Percentiles rank a stretch among this genome's conserved stretches.
phyloP scores from a whole-genome alignment of 53 echinoderm and acorn worm species.

The Crossaster papposus region DNA sequence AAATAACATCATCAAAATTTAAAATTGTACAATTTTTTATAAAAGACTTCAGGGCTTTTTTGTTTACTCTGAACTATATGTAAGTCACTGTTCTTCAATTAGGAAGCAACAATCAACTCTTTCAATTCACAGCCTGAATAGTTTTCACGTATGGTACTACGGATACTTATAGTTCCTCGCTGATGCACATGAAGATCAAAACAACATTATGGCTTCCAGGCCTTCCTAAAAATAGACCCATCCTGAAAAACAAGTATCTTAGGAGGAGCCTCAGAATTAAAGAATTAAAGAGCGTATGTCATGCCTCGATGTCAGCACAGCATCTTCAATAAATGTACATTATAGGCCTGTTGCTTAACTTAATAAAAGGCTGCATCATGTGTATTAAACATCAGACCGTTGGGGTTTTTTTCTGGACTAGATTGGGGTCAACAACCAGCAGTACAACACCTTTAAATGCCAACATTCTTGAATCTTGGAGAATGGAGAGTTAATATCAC shows the following conservation, averaged over 20 bases:
- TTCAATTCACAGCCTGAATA: not conserved
- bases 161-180: not conserved
- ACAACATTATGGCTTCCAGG: not conserved
- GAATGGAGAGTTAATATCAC: not conserved
- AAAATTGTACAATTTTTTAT: too few relatives aligned
- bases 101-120: not conserved
- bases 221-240: not conserved
- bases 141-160: not conserved
- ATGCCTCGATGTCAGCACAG: too few relatives aligned
- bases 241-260: not conserved
- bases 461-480: not conserved
- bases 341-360: too few relatives aligned
- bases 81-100: not conserved
- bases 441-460: not conserved
- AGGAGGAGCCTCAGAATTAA: not conserved
- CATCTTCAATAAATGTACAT: too few relatives aligned
- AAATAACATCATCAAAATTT: too few relatives aligned
- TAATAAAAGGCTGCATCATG: too few relatives aligned
- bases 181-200: not conserved
- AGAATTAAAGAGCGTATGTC: not conserved
- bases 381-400: too few relatives aligned
- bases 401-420: too few relatives aligned
- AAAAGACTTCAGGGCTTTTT: too few relatives aligned
- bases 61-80: too few relatives aligned
- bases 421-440: too few relatives aligned